Conservation (phyloP, 2,888 invertebrate species). For the Colostygia pectinataria region DNA sequence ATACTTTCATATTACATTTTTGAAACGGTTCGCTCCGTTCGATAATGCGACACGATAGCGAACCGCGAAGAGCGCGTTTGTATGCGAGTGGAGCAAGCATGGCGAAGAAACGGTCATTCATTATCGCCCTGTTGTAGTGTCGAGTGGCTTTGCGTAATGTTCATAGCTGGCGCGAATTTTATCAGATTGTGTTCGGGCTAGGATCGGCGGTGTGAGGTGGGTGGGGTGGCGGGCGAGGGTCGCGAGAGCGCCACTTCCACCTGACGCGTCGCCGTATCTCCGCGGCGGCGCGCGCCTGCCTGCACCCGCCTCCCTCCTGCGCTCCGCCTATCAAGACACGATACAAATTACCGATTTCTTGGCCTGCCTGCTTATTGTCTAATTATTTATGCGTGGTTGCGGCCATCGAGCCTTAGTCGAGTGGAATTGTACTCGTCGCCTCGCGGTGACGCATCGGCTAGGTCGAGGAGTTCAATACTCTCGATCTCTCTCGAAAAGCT, state of each 20-base stretch:
- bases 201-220: slow-evolving; percentile 70
- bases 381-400: slow-evolving; percentile 78
- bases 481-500: slow-evolving; percentile 30
- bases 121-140: slow-evolving; percentile 73
- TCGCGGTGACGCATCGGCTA: slow-evolving; percentile 69
- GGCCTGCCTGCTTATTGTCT: slow-evolving; percentile 80
- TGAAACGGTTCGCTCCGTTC: slow-evolving; percentile 54
- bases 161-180: slow-evolving; percentile 82
- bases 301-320: slow-evolving; percentile 71
- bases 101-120: slow-evolving; percentile 70
- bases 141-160: slow-evolving; percentile 79
- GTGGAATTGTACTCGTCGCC: slow-evolving; percentile 66
- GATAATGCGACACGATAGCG: slow-evolving; percentile 60
- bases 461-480: slow-evolving; percentile 77
- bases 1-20: slow-evolving; percentile 80
- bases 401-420: slow-evolving; percentile 66
- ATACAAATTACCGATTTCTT: slow-evolving; percentile 82
- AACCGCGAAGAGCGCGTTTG: slow-evolving; percentile 59
- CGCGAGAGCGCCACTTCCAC: slow-evolving; percentile 77
- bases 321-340: slow-evolving; percentile 75
- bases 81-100: slow-evolving; percentile 48
- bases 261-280: slow-evolving; percentile 82
- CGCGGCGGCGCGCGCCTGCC: slow-evolving; percentile 72
- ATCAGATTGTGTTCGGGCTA: slow-evolving; percentile 80
- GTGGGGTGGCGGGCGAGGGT: slow-evolving; percentile 51